Evolutionary conservation across 1,140 invertebrate species (phyloP).

Genomic region (Watersipora subatra): DNA sequence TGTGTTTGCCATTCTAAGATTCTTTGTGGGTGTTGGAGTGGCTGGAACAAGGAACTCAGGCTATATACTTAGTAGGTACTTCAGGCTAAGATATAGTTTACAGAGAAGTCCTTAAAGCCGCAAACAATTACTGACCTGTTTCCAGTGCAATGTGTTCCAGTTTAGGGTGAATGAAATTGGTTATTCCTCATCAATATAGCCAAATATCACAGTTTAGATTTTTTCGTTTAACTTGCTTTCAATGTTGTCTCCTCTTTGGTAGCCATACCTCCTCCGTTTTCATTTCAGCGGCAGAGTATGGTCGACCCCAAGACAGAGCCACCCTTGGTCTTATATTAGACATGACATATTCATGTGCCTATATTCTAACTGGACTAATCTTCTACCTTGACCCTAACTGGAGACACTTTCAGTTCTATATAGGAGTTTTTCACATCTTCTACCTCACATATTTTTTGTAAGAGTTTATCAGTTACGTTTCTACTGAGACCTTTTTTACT

Average conservation of each 20-base stretch:
- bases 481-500: too few species aligned
- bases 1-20: not conserved
- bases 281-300: not conserved
- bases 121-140: too few species aligned
- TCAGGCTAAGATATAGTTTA: too few species aligned
- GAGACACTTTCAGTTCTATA: not conserved
- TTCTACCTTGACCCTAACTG: not conserved
- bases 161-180: too few species aligned
- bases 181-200: too few species aligned
- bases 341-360: not conserved
- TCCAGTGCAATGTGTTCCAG: too few species aligned
- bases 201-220: too few species aligned
- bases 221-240: too few species aligned
- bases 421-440: not conserved
- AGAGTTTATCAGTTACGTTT: too few species aligned
- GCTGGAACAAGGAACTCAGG: not conserved
- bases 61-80: not conserved
- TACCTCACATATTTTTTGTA: not conserved
- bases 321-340: not conserved
- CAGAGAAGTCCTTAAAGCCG: too few species aligned
- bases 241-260: too few species aligned
- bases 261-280: too few species aligned
- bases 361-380: not conserved
- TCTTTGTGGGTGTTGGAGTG: not conserved
- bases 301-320: not conserved